A percentile compares a stretch with the other conserved stretches of the same genome.
These are phyloP conservation scores for Gasteruption jaculator DNA, from an alignment of 2,888 invertebrate genomes.

Conservation along the genomic window DNA sequence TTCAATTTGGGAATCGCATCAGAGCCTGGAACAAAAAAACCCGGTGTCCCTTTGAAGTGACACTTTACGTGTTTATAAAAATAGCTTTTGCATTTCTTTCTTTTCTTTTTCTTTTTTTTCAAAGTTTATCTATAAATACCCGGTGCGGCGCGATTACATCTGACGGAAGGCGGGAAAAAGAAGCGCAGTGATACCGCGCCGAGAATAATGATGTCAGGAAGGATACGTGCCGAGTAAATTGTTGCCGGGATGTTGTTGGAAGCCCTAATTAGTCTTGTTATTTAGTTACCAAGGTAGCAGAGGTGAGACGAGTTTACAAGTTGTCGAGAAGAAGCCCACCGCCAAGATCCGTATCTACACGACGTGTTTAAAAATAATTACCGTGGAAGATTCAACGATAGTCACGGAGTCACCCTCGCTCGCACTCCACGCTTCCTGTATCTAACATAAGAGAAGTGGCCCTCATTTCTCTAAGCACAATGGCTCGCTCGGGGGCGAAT, in stretches of 20 bases:
- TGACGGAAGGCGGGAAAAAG: background rate
- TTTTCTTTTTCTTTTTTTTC: too few relatives aligned
- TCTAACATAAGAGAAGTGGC: background rate
- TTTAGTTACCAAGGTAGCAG: conserved; percentile 35
- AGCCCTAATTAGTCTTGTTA: conserved; percentile 44
- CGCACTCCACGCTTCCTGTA: conserved; percentile 23
- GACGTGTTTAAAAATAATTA: conserved; percentile 53
- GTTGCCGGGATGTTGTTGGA: conserved; percentile 22
- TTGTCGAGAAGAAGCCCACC: conserved; percentile 8
- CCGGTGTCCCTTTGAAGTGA: too few relatives aligned
- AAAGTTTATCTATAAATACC: conserved; percentile 6
- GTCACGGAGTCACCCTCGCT: conserved; percentile 48
- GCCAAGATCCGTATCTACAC: conserved; percentile 45
- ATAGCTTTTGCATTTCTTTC: too few relatives aligned
- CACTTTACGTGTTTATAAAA: too few relatives aligned
- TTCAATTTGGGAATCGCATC: too few relatives aligned
- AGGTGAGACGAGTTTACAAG: conserved; percentile 25
- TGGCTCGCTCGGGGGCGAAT: conserved; percentile 20
- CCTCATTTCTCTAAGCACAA: background rate
- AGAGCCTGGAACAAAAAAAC: too few relatives aligned
- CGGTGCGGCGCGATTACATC: conserved; percentile 10
- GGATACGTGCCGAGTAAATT: conserved; percentile 28
- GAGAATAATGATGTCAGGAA: background rate
- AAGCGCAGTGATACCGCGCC: conserved; percentile 4
- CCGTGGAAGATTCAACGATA: conserved; percentile 47